phyloP scores from a whole-genome alignment of 2,113 vertebrate species.

The Electrona antarctica region DNA sequence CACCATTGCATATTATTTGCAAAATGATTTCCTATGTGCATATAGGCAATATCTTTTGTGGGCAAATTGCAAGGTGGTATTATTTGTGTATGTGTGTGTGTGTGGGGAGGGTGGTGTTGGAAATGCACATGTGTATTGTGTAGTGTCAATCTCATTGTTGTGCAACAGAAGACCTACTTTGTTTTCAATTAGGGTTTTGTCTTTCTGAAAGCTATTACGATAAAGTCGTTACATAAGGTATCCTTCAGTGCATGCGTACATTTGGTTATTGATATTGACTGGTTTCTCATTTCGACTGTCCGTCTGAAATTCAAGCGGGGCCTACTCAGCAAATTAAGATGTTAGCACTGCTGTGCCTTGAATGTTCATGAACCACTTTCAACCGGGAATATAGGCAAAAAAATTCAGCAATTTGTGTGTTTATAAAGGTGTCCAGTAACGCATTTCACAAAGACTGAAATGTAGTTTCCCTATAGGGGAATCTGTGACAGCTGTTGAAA shows the following conservation, averaged over 20 bases:
- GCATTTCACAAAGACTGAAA: too few species aligned
- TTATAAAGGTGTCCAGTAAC: too few species aligned
- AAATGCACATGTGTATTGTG: neutral
- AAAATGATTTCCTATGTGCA: too few species aligned
- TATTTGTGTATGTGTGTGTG: neutral
- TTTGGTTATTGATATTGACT: conserved; percentile 59
- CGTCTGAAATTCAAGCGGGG: conserved; percentile 50
- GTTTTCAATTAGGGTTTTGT: conserved; percentile 1
- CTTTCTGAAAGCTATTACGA: neutral
- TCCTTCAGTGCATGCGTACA: conserved; percentile 54
- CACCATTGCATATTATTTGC: too few species aligned
- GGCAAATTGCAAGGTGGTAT: too few species aligned
- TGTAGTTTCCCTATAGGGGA: too few species aligned
- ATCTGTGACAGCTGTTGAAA: too few species aligned
- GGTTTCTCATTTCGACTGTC: conserved; percentile 48
- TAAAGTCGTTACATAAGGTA: conserved; percentile 48
- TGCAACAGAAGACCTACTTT: conserved; percentile 12
- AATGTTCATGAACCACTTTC: conserved; percentile 23
- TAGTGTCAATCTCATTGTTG: conserved; percentile 14
- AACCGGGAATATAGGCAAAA: too few species aligned
- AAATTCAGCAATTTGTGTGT: too few species aligned
- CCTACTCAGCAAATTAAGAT: conserved; percentile 37
- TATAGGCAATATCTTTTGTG: too few species aligned
- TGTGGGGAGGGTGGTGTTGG: neutral
- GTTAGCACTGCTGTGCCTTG: conserved; percentile 6